These are phyloP conservation scores for Gymnodraco acuticeps DNA, from an alignment of 2,797 vertebrate species.

Conservation along the genomic window DNA sequence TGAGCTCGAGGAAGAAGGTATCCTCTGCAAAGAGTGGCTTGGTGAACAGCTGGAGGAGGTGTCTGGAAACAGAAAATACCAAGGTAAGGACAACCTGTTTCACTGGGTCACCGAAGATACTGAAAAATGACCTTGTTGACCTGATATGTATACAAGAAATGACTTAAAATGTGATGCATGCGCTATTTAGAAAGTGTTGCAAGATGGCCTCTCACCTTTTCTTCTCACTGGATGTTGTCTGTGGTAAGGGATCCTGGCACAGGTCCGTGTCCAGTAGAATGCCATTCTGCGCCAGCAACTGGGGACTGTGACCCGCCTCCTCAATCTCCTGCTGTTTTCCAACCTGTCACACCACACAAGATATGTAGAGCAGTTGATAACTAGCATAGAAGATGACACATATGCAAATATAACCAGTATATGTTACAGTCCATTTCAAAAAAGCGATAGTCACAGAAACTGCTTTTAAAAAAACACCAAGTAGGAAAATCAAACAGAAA, in stretches of 20 bases:
- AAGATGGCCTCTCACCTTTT: constrained; percentile 56
- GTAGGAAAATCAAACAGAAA: background rate
- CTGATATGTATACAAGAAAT: background rate
- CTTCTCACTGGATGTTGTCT: constrained; percentile 30
- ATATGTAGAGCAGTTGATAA: background rate
- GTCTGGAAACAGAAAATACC: constrained; percentile 61
- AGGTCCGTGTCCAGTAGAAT: constrained; percentile 91
- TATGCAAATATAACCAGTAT: background rate
- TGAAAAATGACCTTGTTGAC: background rate
- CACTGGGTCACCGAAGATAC: background rate
- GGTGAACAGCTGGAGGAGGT: constrained; percentile 95
- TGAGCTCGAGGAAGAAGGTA: constrained; percentile 96
- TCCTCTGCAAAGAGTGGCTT: constrained; percentile 92
- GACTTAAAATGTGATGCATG: background rate
- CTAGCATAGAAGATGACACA: background rate
- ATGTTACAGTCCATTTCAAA: background rate
- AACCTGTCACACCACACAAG: constrained; percentile 70
- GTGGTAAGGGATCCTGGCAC: constrained; percentile 38
- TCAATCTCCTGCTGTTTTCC: constrained; percentile 89
- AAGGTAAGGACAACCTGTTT: background rate
- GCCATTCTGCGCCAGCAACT: constrained; percentile 84
- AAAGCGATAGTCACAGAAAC: background rate
- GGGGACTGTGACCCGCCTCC: constrained; percentile 84
- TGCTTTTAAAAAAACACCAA: background rate
- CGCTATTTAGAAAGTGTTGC: background rate